Conservation (phyloP, 2,888 invertebrate genomes). For the Melanchra persicariae region DNA sequence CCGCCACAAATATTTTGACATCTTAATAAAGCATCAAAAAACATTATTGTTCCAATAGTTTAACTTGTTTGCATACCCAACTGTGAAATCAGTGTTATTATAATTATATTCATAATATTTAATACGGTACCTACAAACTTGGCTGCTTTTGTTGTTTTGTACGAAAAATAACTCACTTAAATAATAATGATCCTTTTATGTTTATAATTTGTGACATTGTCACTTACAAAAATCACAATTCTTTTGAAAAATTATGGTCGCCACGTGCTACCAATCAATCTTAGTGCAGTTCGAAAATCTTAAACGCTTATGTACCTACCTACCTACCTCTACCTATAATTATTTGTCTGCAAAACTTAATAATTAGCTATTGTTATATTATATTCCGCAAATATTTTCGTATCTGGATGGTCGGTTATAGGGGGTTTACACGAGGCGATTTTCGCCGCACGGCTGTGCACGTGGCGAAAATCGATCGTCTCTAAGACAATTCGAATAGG, state of each 20-base stretch:
- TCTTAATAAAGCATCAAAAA: conserved; percentile 25
- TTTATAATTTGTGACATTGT: not conserved
- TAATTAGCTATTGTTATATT: conserved; percentile 50
- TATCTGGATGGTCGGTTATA: conserved; percentile 37
- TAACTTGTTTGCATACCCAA: conserved; percentile 34
- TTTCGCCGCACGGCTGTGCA: too few relatives aligned
- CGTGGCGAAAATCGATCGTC: too few relatives aligned
- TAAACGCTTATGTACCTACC: not conserved
- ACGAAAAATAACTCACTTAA: conserved; percentile 11
- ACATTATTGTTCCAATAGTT: conserved; percentile 24
- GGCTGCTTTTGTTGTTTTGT: not conserved
- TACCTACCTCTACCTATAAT: not conserved
- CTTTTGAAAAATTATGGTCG: not conserved
- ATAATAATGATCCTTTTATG: not conserved
- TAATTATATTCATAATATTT: conserved; percentile 45
- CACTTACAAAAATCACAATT: not conserved
- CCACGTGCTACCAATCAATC: not conserved
- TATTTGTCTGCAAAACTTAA: conserved; percentile 11
- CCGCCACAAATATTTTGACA: conserved; percentile 38
- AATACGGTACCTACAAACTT: conserved; percentile 12
- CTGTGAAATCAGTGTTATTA: conserved; percentile 47
- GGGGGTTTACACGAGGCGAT: too few relatives aligned
- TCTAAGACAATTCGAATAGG: too few relatives aligned
- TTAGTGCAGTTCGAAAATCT: not conserved
- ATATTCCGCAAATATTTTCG: conserved; percentile 25